These are phyloP conservation scores for Silurus asotus DNA, from an alignment of 2,113 vertebrate species.

Conservation along the genomic window DNA sequence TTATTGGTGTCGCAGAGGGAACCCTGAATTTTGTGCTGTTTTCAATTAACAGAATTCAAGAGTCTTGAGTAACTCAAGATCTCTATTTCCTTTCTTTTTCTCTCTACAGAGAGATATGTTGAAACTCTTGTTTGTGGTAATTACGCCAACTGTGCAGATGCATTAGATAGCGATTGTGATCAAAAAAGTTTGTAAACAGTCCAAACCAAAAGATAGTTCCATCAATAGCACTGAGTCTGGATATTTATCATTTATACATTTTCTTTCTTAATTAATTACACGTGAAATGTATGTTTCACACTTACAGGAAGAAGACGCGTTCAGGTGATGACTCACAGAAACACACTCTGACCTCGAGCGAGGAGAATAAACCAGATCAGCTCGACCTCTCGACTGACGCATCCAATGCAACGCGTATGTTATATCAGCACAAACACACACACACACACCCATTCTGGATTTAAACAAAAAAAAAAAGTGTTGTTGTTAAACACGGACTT, in stretches of 20 bases:
- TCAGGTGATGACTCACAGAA: constrained; percentile 66
- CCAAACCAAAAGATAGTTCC: too few species aligned
- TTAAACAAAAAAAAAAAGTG: neutral
- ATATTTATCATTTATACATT: neutral
- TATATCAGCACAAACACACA: neutral
- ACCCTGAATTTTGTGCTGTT: neutral
- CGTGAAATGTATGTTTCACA: neutral
- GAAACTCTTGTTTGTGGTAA: neutral
- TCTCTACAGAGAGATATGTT: neutral
- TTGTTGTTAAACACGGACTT: constrained; percentile 14
- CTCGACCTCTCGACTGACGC: constrained; percentile 59
- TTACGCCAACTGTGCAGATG: neutral
- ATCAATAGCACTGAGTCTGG: neutral
- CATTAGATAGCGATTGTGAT: neutral
- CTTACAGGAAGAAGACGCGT: constrained; percentile 71
- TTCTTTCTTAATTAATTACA: neutral
- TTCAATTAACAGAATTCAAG: neutral
- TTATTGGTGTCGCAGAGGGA: neutral
- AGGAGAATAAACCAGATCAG: constrained; percentile 71
- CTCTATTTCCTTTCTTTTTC: neutral
- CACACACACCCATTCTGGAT: neutral
- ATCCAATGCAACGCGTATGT: constrained; percentile 67
- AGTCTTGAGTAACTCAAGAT: neutral
- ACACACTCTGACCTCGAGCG: constrained; percentile 67
- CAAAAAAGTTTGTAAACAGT: neutral